phyloP scores from a whole-genome alignment of 2,113 vertebrate species.

The Sciurus niger region DNA sequence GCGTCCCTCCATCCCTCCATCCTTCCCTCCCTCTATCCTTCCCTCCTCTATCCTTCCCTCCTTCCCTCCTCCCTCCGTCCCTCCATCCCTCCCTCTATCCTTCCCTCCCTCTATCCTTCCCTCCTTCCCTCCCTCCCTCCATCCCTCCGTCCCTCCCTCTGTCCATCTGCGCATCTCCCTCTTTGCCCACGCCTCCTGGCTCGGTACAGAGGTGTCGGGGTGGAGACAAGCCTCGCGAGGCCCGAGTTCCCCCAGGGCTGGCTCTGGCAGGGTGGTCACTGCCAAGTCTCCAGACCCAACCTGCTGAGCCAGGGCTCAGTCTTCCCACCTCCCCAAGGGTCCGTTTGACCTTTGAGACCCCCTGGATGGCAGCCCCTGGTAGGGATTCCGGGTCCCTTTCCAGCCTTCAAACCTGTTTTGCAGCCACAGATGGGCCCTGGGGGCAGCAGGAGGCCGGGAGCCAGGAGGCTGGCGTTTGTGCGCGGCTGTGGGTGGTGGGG shows the following conservation, averaged over 20 bases:
- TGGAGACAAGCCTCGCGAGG: neutral
- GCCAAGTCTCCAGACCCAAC: neutral
- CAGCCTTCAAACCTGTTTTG: constrained; percentile 23
- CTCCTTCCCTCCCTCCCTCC: neutral
- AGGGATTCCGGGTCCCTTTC: constrained; percentile 19
- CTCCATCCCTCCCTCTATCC: no score
- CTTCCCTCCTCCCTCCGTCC: no score
- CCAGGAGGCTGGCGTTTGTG: constrained; percentile 29
- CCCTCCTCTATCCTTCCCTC: no score
- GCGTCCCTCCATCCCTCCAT: rapidly evolving
- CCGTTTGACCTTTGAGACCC: neutral
- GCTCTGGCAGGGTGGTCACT: neutral
- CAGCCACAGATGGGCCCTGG: constrained; percentile 3
- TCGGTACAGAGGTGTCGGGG: neutral
- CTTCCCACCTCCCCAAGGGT: neutral
- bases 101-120: no score
- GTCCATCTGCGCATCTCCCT: neutral
- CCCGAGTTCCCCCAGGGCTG: neutral
- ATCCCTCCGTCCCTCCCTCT: no score
- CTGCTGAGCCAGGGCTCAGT: neutral
- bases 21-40: no score
- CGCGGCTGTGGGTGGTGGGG: neutral
- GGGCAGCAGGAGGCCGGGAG: constrained; percentile 41
- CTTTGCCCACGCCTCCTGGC: neutral
- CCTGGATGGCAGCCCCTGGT: neutral